Evolutionary conservation across 30 jellyfish, hydroid and myxozoan species (phyloP).

Genomic region (Mastigias papua): DNA sequence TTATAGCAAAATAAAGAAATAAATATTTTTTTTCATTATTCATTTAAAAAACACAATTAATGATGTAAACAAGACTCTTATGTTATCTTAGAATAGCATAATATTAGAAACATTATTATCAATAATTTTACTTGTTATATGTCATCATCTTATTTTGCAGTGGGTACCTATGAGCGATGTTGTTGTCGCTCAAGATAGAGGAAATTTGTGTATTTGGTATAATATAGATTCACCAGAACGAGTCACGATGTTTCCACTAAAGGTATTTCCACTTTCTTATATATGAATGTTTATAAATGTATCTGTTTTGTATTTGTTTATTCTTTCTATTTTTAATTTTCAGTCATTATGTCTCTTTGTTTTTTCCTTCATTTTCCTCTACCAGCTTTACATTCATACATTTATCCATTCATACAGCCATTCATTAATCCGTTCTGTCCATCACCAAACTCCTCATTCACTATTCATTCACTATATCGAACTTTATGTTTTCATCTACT

Average conservation of each 20-base stretch:
- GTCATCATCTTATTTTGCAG: slow-evolving; percentile 31
- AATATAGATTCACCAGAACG: slow-evolving; percentile 95
- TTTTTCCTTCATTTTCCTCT: neutral
- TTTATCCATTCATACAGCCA: neutral
- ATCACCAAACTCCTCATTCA: neutral
- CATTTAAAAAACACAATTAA: too few species aligned
- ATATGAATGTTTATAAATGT: neutral
- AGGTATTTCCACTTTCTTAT: slow-evolving; percentile 41
- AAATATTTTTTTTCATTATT: too few species aligned
- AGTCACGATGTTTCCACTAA: slow-evolving; percentile 89
- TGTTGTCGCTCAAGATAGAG: slow-evolving; percentile 94
- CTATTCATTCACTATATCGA: neutral
- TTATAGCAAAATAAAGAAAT: too few species aligned
- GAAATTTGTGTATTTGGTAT: slow-evolving; percentile 92
- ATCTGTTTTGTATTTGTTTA: neutral
- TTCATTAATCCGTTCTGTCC: neutral
- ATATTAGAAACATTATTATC: too few species aligned
- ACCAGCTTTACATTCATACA: neutral
- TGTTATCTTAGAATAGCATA: too few species aligned
- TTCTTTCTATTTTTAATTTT: neutral
- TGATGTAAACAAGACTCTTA: too few species aligned
- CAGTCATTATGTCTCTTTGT: neutral
- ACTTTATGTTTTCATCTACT: neutral
- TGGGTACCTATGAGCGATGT: slow-evolving; percentile 98
- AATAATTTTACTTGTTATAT: too few species aligned